Conservation (phyloP, 2,888 invertebrate genomes). For the Caenorhabditis zanzibari region DNA sequence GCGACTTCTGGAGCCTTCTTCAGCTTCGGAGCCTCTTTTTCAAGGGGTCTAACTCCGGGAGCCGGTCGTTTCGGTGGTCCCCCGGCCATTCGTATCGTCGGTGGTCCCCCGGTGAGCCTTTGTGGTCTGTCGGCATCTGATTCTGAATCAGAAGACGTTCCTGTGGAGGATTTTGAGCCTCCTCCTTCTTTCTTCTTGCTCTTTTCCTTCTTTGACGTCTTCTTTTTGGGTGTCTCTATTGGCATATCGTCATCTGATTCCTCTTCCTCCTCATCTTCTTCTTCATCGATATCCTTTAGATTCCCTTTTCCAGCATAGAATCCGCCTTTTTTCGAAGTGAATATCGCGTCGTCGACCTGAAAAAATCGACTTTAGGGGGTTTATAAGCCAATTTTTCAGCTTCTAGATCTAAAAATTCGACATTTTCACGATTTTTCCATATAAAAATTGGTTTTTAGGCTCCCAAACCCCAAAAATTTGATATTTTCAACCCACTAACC, state of each 20-base stretch:
- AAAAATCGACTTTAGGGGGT: not conserved
- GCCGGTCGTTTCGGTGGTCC: not conserved
- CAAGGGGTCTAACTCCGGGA: not conserved
- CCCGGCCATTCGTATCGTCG: slow-evolving; percentile 1
- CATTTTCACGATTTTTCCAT: not conserved
- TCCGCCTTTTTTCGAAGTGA: not conserved
- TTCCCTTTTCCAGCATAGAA: slow-evolving; percentile 94
- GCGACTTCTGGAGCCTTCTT: slow-evolving; percentile 11
- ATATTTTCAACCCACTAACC: too few relatives aligned
- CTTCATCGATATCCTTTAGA: slow-evolving; percentile 89
- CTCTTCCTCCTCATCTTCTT: slow-evolving; percentile 86
- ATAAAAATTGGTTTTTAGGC: not conserved
- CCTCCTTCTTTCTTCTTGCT: not conserved
- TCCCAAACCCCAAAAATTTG: too few relatives aligned
- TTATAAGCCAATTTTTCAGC: not conserved
- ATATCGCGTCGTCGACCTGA: slow-evolving; percentile 3
- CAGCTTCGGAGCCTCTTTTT: too few relatives aligned
- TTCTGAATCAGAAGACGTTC: slow-evolving; percentile 9
- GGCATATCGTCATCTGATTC: not conserved
- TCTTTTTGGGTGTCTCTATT: not conserved
- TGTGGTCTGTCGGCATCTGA: not conserved
- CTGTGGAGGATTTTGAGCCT: not conserved
- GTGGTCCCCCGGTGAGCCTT: not conserved
- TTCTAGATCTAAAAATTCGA: not conserved
- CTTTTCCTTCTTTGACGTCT: not conserved